These are phyloP conservation scores for Ceyx margarethae DNA, from an alignment of 2,113 vertebrate genomes.

Conservation along the genomic window DNA sequence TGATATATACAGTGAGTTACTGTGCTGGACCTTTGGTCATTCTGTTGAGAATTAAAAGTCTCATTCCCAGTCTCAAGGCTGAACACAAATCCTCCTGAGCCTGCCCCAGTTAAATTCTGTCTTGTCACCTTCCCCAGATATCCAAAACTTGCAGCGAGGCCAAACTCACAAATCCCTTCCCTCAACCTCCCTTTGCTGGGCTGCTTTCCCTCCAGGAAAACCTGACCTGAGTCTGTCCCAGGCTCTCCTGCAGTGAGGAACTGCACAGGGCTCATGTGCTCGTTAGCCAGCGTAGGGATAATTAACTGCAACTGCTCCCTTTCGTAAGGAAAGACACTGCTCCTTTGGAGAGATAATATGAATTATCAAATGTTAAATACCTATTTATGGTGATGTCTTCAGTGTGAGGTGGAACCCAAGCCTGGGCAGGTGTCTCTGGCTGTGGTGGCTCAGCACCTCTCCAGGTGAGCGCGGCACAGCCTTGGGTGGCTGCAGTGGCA, in stretches of 20 bases:
- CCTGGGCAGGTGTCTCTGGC: not conserved
- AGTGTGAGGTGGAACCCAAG: not conserved
- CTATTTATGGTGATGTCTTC: not conserved
- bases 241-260: not conserved
- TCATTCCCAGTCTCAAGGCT: not conserved
- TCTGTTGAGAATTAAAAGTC: constrained; percentile 5
- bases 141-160: not conserved
- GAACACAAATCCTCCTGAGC: not conserved
- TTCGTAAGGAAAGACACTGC: not conserved
- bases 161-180: not conserved
- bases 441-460: not conserved
- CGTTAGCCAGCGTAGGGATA: not conserved
- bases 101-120: not conserved
- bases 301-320: not conserved
- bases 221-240: not conserved
- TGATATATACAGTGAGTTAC: not conserved
- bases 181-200: not conserved
- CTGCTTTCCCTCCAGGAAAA: not conserved
- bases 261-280: not conserved
- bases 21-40: not conserved
- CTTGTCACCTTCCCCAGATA: not conserved
- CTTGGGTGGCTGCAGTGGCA: not conserved
- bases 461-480: not conserved
- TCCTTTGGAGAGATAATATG: not conserved
- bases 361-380: not conserved